phyloP scores from a whole-genome alignment of 2,797 vertebrate species.

The Sarcoramphus papa region DNA sequence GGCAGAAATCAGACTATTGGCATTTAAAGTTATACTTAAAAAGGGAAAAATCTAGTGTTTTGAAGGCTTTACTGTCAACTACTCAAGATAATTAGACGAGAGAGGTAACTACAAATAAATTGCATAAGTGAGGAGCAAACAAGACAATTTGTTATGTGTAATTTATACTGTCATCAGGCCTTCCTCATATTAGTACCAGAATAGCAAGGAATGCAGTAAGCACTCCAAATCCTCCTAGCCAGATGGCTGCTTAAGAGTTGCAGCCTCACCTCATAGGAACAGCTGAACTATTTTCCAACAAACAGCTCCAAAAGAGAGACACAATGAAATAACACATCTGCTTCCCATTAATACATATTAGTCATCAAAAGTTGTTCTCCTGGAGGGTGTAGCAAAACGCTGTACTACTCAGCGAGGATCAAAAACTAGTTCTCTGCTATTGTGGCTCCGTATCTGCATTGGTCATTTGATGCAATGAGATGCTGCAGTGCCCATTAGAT shows the following conservation, averaged over 20 bases:
- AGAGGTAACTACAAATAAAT: conserved; percentile 18
- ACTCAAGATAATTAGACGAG: not conserved
- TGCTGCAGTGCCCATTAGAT: not conserved
- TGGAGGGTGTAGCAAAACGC: not conserved
- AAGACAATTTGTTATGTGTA: not conserved
- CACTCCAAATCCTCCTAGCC: not conserved
- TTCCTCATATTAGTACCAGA: conserved; percentile 26
- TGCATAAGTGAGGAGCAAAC: not conserved
- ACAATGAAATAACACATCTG: not conserved
- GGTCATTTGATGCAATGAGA: conserved; percentile 20
- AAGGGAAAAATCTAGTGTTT: not conserved
- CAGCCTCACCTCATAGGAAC: not conserved
- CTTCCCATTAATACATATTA: not conserved
- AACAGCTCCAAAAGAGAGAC: not conserved
- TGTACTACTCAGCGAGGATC: not conserved
- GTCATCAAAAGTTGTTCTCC: not conserved
- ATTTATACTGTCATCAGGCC: conserved; percentile 21
- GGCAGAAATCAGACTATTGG: not conserved
- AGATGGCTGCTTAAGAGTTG: not conserved
- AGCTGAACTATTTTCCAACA: not conserved
- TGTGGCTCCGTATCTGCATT: not conserved
- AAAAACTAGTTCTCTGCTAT: not conserved
- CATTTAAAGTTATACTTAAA: not conserved
- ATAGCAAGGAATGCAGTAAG: conserved; percentile 28
- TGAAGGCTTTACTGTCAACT: not conserved